These are phyloP conservation scores for Danio kyathit DNA, from an alignment of 2,797 vertebrate genomes.

Conservation along the genomic window DNA sequence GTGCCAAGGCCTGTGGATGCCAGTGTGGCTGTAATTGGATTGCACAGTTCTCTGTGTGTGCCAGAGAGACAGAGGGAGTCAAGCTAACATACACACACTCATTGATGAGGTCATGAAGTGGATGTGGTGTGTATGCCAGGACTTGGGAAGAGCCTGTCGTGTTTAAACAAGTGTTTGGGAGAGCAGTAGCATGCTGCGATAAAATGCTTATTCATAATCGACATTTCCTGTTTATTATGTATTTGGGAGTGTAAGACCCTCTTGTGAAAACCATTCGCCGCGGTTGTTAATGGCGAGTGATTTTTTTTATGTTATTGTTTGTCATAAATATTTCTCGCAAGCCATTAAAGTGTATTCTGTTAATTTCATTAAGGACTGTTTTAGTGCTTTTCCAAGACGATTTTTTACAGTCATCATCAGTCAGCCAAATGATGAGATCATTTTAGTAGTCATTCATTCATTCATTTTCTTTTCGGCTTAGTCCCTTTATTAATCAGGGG, in stretches of 20 bases:
- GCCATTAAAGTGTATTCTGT: not conserved
- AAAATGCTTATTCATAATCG: slow-evolving; percentile 10
- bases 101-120: slow-evolving; percentile 53
- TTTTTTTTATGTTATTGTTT: not conserved
- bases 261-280: not conserved
- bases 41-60: slow-evolving; percentile 43
- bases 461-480: too few relatives aligned
- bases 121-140: slow-evolving; percentile 32
- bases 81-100: slow-evolving; percentile 48
- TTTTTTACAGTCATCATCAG: not conserved
- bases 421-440: not conserved
- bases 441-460: too few relatives aligned
- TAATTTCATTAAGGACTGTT: slow-evolving; percentile 3
- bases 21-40: slow-evolving; percentile 57
- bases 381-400: not conserved
- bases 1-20: slow-evolving; percentile 42
- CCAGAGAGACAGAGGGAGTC: slow-evolving; percentile 44
- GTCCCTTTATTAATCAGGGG: too few relatives aligned
- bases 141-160: slow-evolving; percentile 22
- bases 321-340: not conserved
- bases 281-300: not conserved
- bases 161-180: slow-evolving; percentile 20
- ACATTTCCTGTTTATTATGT: slow-evolving; percentile 3
- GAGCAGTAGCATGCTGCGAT: not conserved
- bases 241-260: not conserved